These are phyloP conservation scores for Otis tarda DNA, from an alignment of 2,113 vertebrate genomes.

Conservation along the genomic window DNA sequence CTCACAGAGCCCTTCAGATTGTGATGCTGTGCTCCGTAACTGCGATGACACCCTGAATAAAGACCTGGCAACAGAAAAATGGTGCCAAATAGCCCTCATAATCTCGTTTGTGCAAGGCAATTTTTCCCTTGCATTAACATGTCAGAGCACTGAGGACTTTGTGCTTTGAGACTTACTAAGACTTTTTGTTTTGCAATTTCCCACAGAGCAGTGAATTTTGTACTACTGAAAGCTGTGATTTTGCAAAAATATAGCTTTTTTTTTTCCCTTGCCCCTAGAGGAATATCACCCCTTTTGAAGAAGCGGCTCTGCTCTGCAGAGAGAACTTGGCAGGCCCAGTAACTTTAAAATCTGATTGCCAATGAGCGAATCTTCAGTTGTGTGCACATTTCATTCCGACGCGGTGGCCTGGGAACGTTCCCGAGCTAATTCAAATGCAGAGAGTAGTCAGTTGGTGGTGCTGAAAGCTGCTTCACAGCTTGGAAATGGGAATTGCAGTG, in stretches of 20 bases:
- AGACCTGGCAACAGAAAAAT: neutral
- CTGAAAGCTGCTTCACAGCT: neutral
- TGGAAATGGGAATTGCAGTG: neutral
- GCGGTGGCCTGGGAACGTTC: neutral
- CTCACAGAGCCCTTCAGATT: neutral
- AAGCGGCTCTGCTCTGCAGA: neutral
- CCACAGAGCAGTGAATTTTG: neutral
- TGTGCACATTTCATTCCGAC: neutral
- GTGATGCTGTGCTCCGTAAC: accelerated
- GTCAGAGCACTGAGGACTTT: neutral
- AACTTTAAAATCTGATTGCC: neutral
- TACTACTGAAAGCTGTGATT: slow-evolving; percentile 14
- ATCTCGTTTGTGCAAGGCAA: neutral
- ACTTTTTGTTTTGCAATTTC: slow-evolving; percentile 9
- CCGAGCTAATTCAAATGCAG: neutral
- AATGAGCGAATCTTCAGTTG: neutral
- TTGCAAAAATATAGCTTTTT: slow-evolving; percentile 7
- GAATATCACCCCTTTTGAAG: neutral
- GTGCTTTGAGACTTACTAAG: neutral
- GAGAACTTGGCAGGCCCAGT: neutral
- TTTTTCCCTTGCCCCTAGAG: accelerated
- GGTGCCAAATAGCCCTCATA: neutral
- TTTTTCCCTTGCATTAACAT: neutral
- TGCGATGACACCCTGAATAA: neutral
- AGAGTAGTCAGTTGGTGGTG: neutral